Conservation (phyloP, 2,797 vertebrate species). For the Erethizon dorsatum region DNA sequence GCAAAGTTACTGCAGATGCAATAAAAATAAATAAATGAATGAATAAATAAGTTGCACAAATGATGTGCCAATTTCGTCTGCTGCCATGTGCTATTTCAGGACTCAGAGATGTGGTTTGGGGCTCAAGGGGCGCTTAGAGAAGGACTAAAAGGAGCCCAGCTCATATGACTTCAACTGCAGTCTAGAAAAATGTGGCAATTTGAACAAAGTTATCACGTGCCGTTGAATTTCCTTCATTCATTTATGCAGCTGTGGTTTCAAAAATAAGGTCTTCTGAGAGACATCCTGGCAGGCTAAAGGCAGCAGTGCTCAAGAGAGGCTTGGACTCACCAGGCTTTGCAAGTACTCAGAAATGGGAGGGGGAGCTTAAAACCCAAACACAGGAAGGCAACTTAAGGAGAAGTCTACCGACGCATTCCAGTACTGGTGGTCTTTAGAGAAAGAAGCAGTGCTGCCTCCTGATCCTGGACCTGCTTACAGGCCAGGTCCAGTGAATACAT, state of each 20-base stretch:
- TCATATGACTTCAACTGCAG: slow-evolving; percentile 34
- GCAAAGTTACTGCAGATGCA: slow-evolving; percentile 60
- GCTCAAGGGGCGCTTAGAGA: background rate
- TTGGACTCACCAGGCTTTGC: background rate
- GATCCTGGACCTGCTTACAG: background rate
- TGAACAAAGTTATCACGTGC: slow-evolving; percentile 51
- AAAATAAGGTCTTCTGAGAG: slow-evolving; percentile 57
- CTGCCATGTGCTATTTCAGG: background rate
- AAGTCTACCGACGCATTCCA: too few species aligned
- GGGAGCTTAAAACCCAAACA: background rate
- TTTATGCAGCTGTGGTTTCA: slow-evolving; percentile 73
- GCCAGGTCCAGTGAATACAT: background rate
- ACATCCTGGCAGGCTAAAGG: background rate
- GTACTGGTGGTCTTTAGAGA: background rate
- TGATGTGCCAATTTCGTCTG: background rate
- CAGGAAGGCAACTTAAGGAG: background rate
- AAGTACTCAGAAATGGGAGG: background rate
- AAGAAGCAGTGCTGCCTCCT: background rate
- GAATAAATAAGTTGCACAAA: background rate
- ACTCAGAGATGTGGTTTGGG: background rate
- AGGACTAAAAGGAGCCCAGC: background rate
- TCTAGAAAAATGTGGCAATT: slow-evolving; percentile 27
- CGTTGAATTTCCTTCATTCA: slow-evolving; percentile 72
- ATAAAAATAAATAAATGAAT: slow-evolving; percentile 73
- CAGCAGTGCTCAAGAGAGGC: background rate